Evolutionary conservation across 2,113 vertebrate genomes (phyloP).

Genomic region (Lethenteron camtschaticum): DNA sequence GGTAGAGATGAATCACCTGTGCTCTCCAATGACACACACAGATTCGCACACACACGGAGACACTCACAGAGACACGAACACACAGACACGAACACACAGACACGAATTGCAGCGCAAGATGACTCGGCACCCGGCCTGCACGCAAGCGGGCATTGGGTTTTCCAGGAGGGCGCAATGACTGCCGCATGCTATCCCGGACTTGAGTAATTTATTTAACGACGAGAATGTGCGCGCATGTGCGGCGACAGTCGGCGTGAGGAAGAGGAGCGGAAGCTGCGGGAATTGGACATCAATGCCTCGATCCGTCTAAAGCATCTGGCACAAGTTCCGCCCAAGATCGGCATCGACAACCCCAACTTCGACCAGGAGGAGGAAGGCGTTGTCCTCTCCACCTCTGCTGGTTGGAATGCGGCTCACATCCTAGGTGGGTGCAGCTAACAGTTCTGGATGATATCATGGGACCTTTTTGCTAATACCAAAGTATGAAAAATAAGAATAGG

Average conservation of each 20-base stretch:
- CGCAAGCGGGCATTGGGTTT: too few relatives aligned
- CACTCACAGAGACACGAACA: too few relatives aligned
- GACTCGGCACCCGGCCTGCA: too few relatives aligned
- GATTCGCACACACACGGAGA: too few relatives aligned
- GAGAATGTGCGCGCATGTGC: too few relatives aligned
- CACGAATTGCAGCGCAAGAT: too few relatives aligned
- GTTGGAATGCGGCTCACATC: not conserved
- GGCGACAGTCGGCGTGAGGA: conserved; percentile 32
- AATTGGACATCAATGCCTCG: conserved; percentile 57
- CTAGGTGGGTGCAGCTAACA: not conserved
- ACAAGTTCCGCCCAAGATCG: conserved; percentile 51
- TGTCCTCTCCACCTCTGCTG: not conserved
- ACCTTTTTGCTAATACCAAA: not conserved
- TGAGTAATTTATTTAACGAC: too few relatives aligned
- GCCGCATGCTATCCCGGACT: too few relatives aligned
- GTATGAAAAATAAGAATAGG: not conserved
- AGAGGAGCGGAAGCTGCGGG: conserved; percentile 39
- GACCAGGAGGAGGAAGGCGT: conserved; percentile 39
- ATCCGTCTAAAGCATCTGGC: conserved; percentile 65
- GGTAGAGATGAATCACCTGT: too few relatives aligned
- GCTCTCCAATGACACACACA: too few relatives aligned
- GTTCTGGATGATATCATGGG: not conserved
- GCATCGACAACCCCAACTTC: conserved; percentile 79
- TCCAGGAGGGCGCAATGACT: too few relatives aligned
- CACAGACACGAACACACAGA: too few relatives aligned